Evolutionary conservation across 2,113 vertebrate species (phyloP), one percentile per base, ranked within the genome.

Genomic region (Pitta sordida): DNA sequence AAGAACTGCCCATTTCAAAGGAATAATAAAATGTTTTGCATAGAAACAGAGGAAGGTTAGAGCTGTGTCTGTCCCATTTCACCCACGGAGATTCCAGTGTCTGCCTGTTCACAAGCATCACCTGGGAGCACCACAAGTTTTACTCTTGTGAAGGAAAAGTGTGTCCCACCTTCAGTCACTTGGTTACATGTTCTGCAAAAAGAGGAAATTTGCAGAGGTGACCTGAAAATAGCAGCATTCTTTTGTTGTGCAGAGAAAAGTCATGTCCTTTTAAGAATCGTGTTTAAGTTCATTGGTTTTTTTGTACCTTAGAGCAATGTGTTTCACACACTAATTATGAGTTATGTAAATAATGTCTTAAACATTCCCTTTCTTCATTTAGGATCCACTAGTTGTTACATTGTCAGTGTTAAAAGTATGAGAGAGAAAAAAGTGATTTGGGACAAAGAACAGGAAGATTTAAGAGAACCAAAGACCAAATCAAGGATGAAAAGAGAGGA

Each of bases 261-360:
- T 56, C 34, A 48, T 34, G 32, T 88, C n/a, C 21, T 74, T 92
- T 92, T 59, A 27, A 83, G 80, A 91, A 74, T 67, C 18, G n/a
- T 27, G 27, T 67, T 78, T 21, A 41, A 74, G 41, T 83, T 92
- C 29, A 49, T 16, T 77, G 71, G 8, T 43, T 83, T 87, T n/a
- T 92, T 86, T 43, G 64, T 95, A 84, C 83, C 91, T 92, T 89
- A 71, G 55, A 92, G 93, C 84, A 51, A 67, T 32, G n/a, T 78
- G 56, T 92, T 93, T 81, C 77, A 86, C 64, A 51, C 7, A 7
- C 26, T 94, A 92, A 94, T 95, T 94, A 86, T 36, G 18, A 91
- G 37, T 84, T 94, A 65, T 86, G 56, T 71, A 86, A 94, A 88
- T 74, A 86, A 86, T 70, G 23, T 81, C 80, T 46, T 83, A 70